Evolutionary conservation across 2,888 invertebrate genomes (phyloP), one percentile per base, ranked within the genome.

Genomic region (Poecilobothrus nobilitatus): DNA sequence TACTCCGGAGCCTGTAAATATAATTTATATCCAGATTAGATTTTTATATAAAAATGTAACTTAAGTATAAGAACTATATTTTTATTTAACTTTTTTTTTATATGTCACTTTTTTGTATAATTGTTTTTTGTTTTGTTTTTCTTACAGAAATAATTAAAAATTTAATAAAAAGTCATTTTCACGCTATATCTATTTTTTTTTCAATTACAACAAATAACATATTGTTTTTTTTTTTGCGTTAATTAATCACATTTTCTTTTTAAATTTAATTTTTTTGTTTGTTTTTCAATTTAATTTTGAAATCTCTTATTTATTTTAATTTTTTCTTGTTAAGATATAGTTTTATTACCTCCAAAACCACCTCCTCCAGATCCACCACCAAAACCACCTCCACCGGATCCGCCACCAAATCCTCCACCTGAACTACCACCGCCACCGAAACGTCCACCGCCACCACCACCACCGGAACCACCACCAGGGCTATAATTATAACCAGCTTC

Each of bases 1-100:
- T 61, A 44, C 10, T 63, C 68, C 68, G 20, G 41, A 33, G 37
- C 67, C 69, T 37, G 10, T 21, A 63, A 63, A 63, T 63, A 27
- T 9, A 63, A 63, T 22, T 62, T 5, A 21, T 62, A 8, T 62
- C 20, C 8, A 62, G 4, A 61, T 62, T 62, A 62, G n/a, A 20
- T 62, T 27, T 27, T 27, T 27, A 20, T 1, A 61, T 61, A 3
- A 7, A 9, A 9, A n/a, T 62, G 20, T 3, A 20, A 62, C n/a
- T 62, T 62, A n/a, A n/a, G n/a, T n/a, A n/a, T n/a, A n/a, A 15
- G 3, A 15, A 44, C 10, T 18, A 44, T 18, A 15, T 7, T 6
- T 44, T 44, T 18, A 44, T 18, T 44, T 3, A 44, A 15, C 18
- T 44, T 44, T 44, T 44, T 44, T 44, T 7, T 44, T 44, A 15